Evolutionary conservation across 1,140 invertebrate species (phyloP).

Genomic region (Trichonephila clavata): DNA sequence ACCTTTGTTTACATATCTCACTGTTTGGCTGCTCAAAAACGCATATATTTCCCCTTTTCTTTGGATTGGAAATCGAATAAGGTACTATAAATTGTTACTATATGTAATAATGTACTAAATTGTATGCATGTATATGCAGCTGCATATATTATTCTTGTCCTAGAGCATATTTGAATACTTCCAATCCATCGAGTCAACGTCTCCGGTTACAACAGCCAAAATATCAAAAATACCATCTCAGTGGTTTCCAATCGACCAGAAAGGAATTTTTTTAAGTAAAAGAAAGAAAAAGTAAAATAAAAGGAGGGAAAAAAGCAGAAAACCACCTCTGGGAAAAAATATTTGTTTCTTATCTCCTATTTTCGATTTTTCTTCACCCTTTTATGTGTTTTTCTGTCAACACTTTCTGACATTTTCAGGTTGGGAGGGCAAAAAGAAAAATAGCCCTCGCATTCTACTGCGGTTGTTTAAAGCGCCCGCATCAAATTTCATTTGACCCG

Average conservation of each 20-base stretch:
- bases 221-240: not conserved
- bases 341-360: not conserved
- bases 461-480: not conserved
- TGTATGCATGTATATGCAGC: too few relatives aligned
- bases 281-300: too few relatives aligned
- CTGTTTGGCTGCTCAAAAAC: too few relatives aligned
- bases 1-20: too few relatives aligned
- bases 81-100: too few relatives aligned
- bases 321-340: not conserved
- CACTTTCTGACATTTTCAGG: slow-evolving; percentile 3
- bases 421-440: not conserved
- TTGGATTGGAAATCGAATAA: too few relatives aligned
- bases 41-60: too few relatives aligned
- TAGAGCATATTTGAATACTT: not conserved
- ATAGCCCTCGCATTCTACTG: not conserved
- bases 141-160: too few relatives aligned
- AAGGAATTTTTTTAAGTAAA: not conserved
- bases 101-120: too few relatives aligned
- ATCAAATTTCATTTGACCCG: slow-evolving; percentile 2
- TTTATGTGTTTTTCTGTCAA: not conserved
- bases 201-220: not conserved
- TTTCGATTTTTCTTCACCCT: not conserved
- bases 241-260: slow-evolving; percentile 5
- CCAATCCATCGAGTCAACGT: not conserved
- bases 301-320: too few relatives aligned